These are phyloP conservation scores for Microplitis demolitor DNA, from an alignment of 1,140 invertebrate genomes.

Conservation along the genomic window DNA sequence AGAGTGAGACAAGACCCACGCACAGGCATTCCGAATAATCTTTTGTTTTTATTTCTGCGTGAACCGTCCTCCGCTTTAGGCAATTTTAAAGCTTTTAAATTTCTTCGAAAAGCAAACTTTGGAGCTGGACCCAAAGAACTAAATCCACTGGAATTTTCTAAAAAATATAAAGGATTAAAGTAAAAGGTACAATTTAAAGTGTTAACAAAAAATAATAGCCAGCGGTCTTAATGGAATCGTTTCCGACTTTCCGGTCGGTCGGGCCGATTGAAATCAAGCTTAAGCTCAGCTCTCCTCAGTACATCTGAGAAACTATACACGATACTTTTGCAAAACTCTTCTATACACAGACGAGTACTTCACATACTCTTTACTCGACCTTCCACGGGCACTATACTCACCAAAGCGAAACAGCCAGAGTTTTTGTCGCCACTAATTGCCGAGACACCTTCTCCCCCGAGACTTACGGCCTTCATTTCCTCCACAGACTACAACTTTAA, in stretches of 20 bases:
- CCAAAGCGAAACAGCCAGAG: conserved; percentile 12
- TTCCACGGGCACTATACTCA: background rate
- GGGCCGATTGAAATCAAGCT: background rate
- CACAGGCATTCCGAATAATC: conserved; percentile 49
- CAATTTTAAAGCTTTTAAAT: background rate
- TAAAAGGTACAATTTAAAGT: no score
- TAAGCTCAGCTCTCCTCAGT: background rate
- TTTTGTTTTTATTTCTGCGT: conserved; percentile 21
- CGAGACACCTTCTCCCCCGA: conserved; percentile 32
- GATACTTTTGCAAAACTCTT: no score
- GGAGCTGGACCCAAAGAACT: no score
- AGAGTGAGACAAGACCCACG: conserved; percentile 45
- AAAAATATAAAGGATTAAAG: no score
- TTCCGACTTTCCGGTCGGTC: conserved; percentile 5
- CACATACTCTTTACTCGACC: background rate
- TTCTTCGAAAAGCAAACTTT: background rate
- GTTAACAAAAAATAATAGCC: background rate
- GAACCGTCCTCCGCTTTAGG: conserved; percentile 26
- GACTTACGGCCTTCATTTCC: conserved; percentile 15
- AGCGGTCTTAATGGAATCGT: conserved; percentile 11
- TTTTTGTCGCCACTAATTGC: conserved; percentile 39
- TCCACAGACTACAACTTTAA: conserved; percentile 5
- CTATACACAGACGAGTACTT: no score
- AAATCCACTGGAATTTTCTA: no score
- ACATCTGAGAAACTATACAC: no score